Evolutionary conservation across 2,888 invertebrate species (phyloP).

Genomic region (Ophion costatus): DNA sequence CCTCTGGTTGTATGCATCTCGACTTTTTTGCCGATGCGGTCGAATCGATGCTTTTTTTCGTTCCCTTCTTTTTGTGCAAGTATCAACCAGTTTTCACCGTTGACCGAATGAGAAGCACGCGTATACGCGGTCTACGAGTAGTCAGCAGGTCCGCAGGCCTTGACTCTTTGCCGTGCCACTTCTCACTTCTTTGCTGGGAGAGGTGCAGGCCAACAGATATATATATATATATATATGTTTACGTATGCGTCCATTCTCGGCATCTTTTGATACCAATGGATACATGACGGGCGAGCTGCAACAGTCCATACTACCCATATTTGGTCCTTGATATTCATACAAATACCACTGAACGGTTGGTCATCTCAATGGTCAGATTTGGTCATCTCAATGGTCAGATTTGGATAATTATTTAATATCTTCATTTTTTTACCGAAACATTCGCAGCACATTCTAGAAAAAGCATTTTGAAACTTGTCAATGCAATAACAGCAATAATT

Average conservation of each 20-base stretch:
- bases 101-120: constrained; percentile 60
- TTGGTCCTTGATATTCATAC: too few species aligned
- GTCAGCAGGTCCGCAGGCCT: constrained; percentile 53
- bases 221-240: neutral
- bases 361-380: neutral
- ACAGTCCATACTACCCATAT: neutral
- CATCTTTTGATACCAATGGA: neutral
- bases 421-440: neutral
- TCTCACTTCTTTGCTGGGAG: constrained; percentile 63
- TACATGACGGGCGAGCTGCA: neutral
- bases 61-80: constrained; percentile 33
- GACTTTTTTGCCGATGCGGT: constrained; percentile 21
- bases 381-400: neutral
- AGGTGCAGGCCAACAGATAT: constrained; percentile 18
- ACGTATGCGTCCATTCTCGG: neutral
- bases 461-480: too few species aligned
- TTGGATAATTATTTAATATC: neutral
- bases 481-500: too few species aligned
- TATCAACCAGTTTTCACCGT: constrained; percentile 68
- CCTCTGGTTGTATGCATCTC: constrained; percentile 28
- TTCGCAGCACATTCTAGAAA: too few species aligned
- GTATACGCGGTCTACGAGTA: constrained; percentile 1
- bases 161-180: constrained; percentile 68
- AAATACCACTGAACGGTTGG: neutral
- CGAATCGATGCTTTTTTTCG: constrained; percentile 21